Base-by-base conservation (phyloP, 2,113 vertebrate species). In the Caracal caracal region DNA sequence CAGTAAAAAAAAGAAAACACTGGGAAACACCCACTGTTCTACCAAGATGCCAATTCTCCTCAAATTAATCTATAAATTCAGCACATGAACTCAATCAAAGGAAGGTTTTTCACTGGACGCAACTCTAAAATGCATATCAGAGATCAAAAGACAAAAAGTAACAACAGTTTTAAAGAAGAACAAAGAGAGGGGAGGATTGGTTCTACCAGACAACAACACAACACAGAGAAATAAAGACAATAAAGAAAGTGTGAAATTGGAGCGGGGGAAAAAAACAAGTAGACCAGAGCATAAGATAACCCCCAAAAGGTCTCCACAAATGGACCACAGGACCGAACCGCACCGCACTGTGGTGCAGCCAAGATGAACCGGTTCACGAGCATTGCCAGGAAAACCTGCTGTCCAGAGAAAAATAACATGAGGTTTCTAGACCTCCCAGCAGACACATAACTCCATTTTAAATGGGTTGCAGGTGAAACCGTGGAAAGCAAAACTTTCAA, bases 51-150 rank as follows among this genome's bases (percentile, higher is more conserved):
- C 22, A 49, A 28, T 22, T 81, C 28, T 94, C n/a, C 81, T 94
- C 92, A 68, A 71, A 79, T 68, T 83, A 15, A 80, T 80, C 87
- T 89, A 51, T 43, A 81, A 61, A 94, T 24, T 26, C n/a, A 83
- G 43, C 0, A 0, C 11, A 43, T 24, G 47, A 61, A 70, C 47
- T n/a, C 53, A 82, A 53, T 85, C 84, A 73, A 89, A n/a, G 56
- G 28, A 51, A 93, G 1, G 51, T 35, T 85, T 43, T 68, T 33
- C 59, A 35, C 12, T 37, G 22, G 61, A 49, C 0, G 1, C 6
- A 66, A 90, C 19, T 86, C 68, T 92, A 78, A 85, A 56, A 78
- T 70, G 26, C 24, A 7, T 30, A 35, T 26, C 26, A 61, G 81
- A 68, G n/a, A 90, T 28, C 30, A 19, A 73, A 92, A 37, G 17